Percentiles rank a stretch among this genome's conserved stretches.
Evolutionary conservation across 53 echinoderm and acorn worm genomes (phyloP).

Genomic region (Henricia sp.): DNA sequence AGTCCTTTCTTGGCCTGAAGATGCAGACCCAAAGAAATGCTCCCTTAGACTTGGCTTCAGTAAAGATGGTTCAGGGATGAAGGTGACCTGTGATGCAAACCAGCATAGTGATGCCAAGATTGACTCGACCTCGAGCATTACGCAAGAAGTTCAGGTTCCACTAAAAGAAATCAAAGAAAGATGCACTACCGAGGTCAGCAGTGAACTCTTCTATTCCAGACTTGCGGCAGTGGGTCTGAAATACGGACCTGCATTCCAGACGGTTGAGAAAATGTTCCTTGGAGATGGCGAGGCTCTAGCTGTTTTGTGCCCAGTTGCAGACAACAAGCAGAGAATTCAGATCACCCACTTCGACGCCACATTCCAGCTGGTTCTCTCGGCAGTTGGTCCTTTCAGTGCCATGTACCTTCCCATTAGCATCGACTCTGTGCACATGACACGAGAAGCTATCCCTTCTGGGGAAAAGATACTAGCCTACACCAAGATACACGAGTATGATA

Average conservation of each 20-base stretch:
- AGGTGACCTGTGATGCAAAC: constrained; percentile 67
- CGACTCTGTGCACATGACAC: constrained; percentile 71
- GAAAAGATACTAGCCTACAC: constrained; percentile 68
- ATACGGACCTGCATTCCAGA: constrained; percentile 83
- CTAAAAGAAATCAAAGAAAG: constrained; percentile 51
- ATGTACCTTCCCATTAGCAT: constrained; percentile 68
- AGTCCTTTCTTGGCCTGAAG: constrained; percentile 70
- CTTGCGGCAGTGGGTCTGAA: constrained; percentile 68
- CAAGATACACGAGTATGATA: constrained; percentile 75
- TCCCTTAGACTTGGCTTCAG: constrained; percentile 60
- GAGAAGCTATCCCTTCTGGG: constrained; percentile 63
- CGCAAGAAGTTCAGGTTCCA: neutral
- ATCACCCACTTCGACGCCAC: constrained; percentile 79
- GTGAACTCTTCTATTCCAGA: constrained; percentile 75
- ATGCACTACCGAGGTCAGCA: constrained; percentile 56
- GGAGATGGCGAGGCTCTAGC: constrained; percentile 82
- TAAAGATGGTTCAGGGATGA: constrained; percentile 67
- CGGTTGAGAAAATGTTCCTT: constrained; percentile 67
- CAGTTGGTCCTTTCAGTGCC: constrained; percentile 59
- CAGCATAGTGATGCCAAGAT: constrained; percentile 57
- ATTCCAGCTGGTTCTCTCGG: constrained; percentile 78
- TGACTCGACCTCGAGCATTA: constrained; percentile 14
- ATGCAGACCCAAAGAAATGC: constrained; percentile 35
- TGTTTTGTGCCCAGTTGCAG: constrained; percentile 52
- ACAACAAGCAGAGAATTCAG: constrained; percentile 83